phyloP scores from a whole-genome alignment of 2,888 invertebrate species.

The Synanthedon tipuliformis region DNA sequence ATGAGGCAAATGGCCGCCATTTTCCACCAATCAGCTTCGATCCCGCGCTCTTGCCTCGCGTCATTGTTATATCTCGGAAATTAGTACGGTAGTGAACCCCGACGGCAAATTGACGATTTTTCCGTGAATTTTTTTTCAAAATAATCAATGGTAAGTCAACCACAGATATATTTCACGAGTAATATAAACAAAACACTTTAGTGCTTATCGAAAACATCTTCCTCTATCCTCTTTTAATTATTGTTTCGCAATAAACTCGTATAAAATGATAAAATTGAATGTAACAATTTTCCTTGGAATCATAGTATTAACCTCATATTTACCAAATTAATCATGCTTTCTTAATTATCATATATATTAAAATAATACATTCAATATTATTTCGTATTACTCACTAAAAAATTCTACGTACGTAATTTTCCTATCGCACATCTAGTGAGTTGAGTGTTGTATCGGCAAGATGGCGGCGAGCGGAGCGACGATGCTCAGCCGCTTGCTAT shows the following conservation, averaged over 20 bases:
- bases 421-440: constrained; percentile 30
- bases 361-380: too few species aligned
- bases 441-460: constrained; percentile 43
- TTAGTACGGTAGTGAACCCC: constrained; percentile 67
- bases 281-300: neutral
- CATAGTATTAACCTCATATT: too few species aligned
- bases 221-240: too few species aligned
- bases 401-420: neutral
- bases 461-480: constrained; percentile 43
- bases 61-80: constrained; percentile 68
- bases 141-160: constrained; percentile 40
- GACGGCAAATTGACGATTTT: constrained; percentile 63
- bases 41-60: constrained; percentile 68
- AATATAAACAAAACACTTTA: too few species aligned
- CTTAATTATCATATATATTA: too few species aligned
- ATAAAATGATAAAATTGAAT: neutral
- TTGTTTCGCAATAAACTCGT: too few species aligned
- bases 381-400: too few species aligned
- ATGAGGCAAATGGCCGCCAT: constrained; percentile 57
- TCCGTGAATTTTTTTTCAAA: constrained; percentile 41
- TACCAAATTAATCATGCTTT: too few species aligned
- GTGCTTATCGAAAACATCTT: too few species aligned
- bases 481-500: constrained; percentile 15
- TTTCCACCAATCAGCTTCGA: constrained; percentile 56
- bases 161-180: too few species aligned